Evolutionary conservation across 30 jellyfish, hydroid and myxozoan genomes (phyloP).

Genomic region (Chrysaora quinquecirrha): DNA sequence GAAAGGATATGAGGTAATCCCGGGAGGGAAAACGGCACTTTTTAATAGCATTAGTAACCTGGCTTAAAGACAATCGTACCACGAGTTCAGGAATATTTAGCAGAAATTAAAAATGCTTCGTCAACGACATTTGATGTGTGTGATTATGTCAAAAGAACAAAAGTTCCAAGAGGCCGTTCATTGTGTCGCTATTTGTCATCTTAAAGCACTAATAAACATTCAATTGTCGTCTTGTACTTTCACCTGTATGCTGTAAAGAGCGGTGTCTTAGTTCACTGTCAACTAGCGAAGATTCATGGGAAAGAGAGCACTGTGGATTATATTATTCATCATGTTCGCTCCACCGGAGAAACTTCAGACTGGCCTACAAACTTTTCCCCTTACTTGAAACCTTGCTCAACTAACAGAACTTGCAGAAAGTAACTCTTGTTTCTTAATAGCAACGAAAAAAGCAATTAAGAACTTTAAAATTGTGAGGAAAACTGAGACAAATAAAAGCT

Average conservation of each 20-base stretch:
- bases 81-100: constrained; percentile 27
- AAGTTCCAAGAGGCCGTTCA: neutral
- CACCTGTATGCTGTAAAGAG: constrained; percentile 1
- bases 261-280: neutral
- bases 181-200: constrained; percentile 7
- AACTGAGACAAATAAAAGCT: too few species aligned
- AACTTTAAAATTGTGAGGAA: too few species aligned
- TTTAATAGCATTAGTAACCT: constrained; percentile 51
- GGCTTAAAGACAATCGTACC: constrained; percentile 61
- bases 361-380: too few species aligned
- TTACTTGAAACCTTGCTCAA: too few species aligned
- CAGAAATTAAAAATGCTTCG: constrained; percentile 47
- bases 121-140: constrained; percentile 25
- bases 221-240: neutral
- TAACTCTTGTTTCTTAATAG: too few species aligned
- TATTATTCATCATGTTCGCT: neutral
- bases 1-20: constrained; percentile 44
- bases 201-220: neutral
- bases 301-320: neutral
- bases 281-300: neutral
- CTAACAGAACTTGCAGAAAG: too few species aligned
- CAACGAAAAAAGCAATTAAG: too few species aligned
- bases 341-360: too few species aligned
- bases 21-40: constrained; percentile 64
- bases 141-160: neutral